Evolutionary conservation across 2,113 vertebrate genomes (phyloP).

Genomic region (Holacanthus passer): DNA sequence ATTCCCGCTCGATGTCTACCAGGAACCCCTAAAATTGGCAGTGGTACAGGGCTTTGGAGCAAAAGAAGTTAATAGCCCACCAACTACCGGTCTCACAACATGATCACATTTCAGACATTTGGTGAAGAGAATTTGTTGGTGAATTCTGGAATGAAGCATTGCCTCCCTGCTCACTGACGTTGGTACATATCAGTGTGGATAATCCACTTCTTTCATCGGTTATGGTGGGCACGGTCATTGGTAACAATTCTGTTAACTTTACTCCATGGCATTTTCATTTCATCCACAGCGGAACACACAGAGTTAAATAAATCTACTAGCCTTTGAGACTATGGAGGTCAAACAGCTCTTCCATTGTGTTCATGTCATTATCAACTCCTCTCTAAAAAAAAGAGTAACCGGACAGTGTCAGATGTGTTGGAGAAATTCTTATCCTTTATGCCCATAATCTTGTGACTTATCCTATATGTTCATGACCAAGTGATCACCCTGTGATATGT

Average conservation of each 20-base stretch:
- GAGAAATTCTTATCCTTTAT: too few species aligned
- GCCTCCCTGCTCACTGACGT: neutral
- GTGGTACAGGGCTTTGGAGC: too few species aligned
- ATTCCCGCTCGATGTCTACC: too few species aligned
- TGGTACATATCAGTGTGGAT: neutral
- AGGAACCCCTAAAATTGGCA: too few species aligned
- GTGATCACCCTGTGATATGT: too few species aligned
- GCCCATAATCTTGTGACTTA: too few species aligned
- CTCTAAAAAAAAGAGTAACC: too few species aligned
- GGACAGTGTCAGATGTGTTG: too few species aligned
- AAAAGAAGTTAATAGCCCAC: too few species aligned
- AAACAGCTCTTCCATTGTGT: neutral
- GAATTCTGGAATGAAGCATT: too few species aligned
- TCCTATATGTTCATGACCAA: too few species aligned
- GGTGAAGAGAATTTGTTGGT: too few species aligned
- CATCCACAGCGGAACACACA: slow-evolving; percentile 7
- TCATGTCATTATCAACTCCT: slow-evolving; percentile 16
- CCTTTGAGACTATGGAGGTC: slow-evolving; percentile 27
- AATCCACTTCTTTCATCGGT: neutral
- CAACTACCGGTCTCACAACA: neutral
- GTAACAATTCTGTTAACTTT: neutral
- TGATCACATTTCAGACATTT: neutral
- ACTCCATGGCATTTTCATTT: neutral
- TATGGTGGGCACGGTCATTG: neutral
- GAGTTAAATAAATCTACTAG: slow-evolving; percentile 2